Evolutionary conservation across 2,888 invertebrate genomes (phyloP).

Genomic region (Theristus sp.): DNA sequence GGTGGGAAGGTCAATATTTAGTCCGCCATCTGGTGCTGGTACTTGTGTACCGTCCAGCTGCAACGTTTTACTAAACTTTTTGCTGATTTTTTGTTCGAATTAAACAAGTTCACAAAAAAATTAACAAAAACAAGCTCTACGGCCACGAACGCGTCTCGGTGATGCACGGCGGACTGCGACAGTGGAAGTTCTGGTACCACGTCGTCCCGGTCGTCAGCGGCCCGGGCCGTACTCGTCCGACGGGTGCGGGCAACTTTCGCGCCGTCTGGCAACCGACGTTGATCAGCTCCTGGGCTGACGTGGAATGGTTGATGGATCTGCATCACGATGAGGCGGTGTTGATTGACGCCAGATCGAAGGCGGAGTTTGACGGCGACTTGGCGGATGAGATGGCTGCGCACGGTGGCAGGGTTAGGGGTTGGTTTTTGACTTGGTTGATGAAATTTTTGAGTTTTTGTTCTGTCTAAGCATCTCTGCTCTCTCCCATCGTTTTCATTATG

Average conservation of each 20-base stretch:
- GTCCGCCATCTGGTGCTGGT: no score
- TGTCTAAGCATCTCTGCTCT: no score
- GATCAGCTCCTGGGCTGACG: not conserved
- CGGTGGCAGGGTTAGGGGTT: not conserved
- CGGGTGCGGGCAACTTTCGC: not conserved
- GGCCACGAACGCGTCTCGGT: not conserved
- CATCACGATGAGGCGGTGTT: not conserved
- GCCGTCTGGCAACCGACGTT: not conserved
- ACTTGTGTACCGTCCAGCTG: no score
- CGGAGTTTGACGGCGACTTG: not conserved
- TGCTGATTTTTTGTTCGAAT: no score
- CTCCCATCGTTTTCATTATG: no score
- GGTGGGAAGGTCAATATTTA: no score
- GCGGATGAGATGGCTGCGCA: not conserved
- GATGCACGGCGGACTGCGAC: conserved; percentile 3
- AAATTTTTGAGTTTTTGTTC: no score
- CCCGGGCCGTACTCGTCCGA: not conserved
- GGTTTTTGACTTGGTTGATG: not conserved
- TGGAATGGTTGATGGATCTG: not conserved
- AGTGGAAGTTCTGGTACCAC: conserved; percentile 1
- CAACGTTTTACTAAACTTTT: no score
- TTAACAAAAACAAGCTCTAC: no score
- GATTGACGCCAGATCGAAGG: not conserved
- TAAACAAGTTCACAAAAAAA: no score
- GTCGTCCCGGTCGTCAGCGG: not conserved